A percentile compares a stretch with the other conserved stretches of the same genome.
Evolutionary conservation across 2,888 invertebrate genomes (phyloP).

Genomic region (Drosophila hamatofila): DNA sequence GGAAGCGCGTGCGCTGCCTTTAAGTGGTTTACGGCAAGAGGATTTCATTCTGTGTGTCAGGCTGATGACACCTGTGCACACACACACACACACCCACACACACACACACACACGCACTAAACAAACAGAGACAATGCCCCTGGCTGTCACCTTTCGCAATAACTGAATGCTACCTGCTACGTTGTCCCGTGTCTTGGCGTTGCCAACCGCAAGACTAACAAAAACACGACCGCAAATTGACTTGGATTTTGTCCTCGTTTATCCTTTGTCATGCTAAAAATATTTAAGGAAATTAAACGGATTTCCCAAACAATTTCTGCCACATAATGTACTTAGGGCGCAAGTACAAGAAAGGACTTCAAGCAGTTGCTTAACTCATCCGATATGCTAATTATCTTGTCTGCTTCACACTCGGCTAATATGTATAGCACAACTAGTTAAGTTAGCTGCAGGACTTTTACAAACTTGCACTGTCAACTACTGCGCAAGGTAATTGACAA

Average conservation of each 20-base stretch:
- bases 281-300: constrained; percentile 70
- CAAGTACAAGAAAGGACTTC: constrained; percentile 6
- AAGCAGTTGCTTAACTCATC: constrained; percentile 23
- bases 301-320: constrained; percentile 53
- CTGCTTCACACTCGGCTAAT: constrained; percentile 33
- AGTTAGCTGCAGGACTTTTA: constrained; percentile 10
- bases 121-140: constrained; percentile 36
- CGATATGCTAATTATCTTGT: constrained; percentile 55
- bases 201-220: constrained; percentile 70
- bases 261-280: constrained; percentile 39
- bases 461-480: constrained; percentile 3
- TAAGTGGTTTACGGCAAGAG: constrained; percentile 59
- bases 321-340: constrained; percentile 27
- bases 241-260: constrained; percentile 52
- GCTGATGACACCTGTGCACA: constrained; percentile 75
- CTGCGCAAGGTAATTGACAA: constrained; percentile 10
- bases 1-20: constrained; percentile 68
- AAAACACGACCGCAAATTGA: constrained; percentile 73
- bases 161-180: constrained; percentile 29
- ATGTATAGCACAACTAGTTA: constrained; percentile 7
- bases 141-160: constrained; percentile 49
- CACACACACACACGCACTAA: constrained; percentile 14
- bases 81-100: constrained; percentile 53
- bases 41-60: constrained; percentile 29
- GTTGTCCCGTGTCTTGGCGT: constrained; percentile 24